Base-by-base conservation (phyloP, 2,113 vertebrate genomes). In the Pachypanchax playfairii region DNA sequence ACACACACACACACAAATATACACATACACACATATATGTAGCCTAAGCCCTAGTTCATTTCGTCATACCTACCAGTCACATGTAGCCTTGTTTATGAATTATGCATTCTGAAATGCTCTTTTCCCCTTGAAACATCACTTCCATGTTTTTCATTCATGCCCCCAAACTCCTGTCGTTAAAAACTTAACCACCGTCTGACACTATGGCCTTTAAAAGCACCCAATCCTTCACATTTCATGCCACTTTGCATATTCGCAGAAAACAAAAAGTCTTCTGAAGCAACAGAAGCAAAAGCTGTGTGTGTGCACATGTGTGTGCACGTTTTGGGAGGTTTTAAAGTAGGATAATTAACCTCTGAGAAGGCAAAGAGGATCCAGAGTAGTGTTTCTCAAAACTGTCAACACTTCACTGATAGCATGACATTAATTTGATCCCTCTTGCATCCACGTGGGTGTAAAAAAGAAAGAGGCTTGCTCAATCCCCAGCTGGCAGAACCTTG, bases 391-490 rank as follows among this genome's bases (percentile, higher is more conserved):
- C 46, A 59, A 15, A 67, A 54, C 31, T 68, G 56, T 62, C 52
- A 70, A 64, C 48, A 60, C 51, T 75, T 76, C 39, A 65, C 50
- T 56, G 49, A 60, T 67, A 38, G 25, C 54, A 46, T 60, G 62
- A 68, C 67, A 47, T 67, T 73, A 60, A 68, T 70, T 71, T 75
- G 50, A 36, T 62, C 57, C 35, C 57, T 56, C 46, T 4, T 70
- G 42, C 46, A 53, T 67, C 38, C 49, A 39, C 63, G 62, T 62
- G 55, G 26, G 26, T 58, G 50, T 61, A 41, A 63, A 54, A 58
- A 15, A 29, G 33, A 70, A 36, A 39, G 25, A 48, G 36, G 5
- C 17, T 48, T 26, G 48, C 52, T 57, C 56, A 53, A 26, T 61
- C 35, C 56, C 42, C 57, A 43, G 22, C 44, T 75, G 51, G 47